Conservation (phyloP, 2,888 invertebrate genomes). For the Andrena haemorrhoa region DNA sequence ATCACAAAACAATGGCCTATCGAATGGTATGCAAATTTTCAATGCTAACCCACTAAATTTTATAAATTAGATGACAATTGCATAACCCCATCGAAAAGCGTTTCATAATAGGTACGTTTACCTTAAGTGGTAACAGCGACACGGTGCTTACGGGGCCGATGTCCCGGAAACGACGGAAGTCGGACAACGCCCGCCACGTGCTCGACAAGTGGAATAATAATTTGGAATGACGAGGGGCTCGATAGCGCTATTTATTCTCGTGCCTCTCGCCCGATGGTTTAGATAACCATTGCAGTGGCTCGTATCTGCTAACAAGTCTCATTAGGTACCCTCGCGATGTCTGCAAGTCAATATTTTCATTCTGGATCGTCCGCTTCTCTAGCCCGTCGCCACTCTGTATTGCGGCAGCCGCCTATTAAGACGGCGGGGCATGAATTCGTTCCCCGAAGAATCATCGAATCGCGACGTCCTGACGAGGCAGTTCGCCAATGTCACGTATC, state of each 20-base stretch:
- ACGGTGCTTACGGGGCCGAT: constrained; percentile 32
- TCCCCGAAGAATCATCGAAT: background rate
- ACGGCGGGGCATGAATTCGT: background rate
- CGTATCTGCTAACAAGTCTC: constrained; percentile 35
- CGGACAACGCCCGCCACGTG: constrained; percentile 20
- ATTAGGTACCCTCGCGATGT: constrained; percentile 12
- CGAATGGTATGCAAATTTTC: too few species aligned
- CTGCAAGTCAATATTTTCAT: constrained; percentile 9
- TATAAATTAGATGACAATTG: too few species aligned
- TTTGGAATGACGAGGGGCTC: constrained; percentile 30
- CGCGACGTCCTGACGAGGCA: background rate
- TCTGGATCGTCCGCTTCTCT: background rate
- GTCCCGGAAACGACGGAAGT: constrained; percentile 28
- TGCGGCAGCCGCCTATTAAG: too few species aligned
- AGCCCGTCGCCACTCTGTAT: background rate
- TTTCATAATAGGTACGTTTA: too few species aligned
- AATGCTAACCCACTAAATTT: too few species aligned
- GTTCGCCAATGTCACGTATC: constrained; percentile 3
- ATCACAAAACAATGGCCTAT: too few species aligned
- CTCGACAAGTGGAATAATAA: constrained; percentile 66
- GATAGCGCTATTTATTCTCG: constrained; percentile 22
- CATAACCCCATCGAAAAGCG: too few species aligned
- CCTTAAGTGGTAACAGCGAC: constrained; percentile 31
- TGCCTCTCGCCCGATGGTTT: background rate
- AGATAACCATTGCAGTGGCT: background rate